Conservation (phyloP, 2,888 invertebrate genomes). For the Athalia circularis region DNA sequence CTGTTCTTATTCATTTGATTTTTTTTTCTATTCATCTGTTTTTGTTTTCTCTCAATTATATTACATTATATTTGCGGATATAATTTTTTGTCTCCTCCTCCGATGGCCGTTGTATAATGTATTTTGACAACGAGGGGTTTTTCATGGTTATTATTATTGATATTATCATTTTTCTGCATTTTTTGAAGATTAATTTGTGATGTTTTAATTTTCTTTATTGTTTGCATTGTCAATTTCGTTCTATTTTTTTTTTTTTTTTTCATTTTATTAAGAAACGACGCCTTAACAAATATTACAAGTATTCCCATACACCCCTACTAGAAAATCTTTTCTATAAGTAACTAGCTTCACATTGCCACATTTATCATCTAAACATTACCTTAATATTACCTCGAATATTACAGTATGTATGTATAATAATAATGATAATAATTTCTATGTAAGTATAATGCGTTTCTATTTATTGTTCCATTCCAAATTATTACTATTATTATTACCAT, state of each 20-base stretch:
- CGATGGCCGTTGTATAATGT: no score
- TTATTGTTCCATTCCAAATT: not conserved
- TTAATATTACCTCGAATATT: conserved; percentile 53
- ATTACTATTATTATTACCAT: not conserved
- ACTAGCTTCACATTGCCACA: conserved; percentile 71
- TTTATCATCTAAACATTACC: conserved; percentile 55
- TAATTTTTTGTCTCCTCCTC: no score
- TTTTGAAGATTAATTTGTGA: no score
- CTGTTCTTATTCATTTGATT: not conserved
- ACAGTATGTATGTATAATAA: conserved; percentile 50
- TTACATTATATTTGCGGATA: no score
- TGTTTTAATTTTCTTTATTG: not conserved
- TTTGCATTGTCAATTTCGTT: not conserved
- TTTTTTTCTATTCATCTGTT: no score
- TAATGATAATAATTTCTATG: not conserved
- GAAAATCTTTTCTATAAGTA: conserved; percentile 64
- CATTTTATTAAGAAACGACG: conserved; percentile 50
- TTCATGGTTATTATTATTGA: no score
- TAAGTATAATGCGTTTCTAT: conserved; percentile 45
- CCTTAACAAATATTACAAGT: conserved; percentile 65
- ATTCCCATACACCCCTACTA: conserved; percentile 66
- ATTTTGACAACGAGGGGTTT: no score
- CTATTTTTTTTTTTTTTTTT: not conserved
- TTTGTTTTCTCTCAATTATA: no score
- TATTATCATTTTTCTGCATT: no score